Base-by-base conservation (phyloP, 53 echinoderm and acorn worm genomes). In the Holothuria leucospilota region DNA sequence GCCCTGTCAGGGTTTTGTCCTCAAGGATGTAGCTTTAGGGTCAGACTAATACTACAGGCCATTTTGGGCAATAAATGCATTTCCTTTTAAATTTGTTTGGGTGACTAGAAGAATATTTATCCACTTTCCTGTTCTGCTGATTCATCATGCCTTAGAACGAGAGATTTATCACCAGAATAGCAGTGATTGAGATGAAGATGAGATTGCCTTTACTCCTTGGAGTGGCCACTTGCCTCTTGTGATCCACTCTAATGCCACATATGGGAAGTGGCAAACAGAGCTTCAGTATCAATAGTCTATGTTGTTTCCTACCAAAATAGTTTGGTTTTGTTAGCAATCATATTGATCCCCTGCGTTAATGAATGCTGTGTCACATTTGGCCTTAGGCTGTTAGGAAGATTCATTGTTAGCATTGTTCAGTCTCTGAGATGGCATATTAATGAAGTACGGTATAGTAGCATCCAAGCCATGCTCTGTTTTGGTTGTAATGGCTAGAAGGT, bases 11-110 rank as follows among this genome's bases (percentile, higher is more conserved):
- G n/a, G 51, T 46, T 46, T 51, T 74, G 49, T 46, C 49, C 74
- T 49, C n/a, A 42, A 49, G 51, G 74, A 52, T 74, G 40, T 56
- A 21, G 23, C 74, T 74, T 52, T 25, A 25, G 20, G 27, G 51
- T 74, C 24, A 25, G 27, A 23, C 74, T 74, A 25, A 8, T 67
- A 29, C 67, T 75, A 52, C 51, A 21, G 24, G 27, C 16, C 18
- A 49, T 49, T 20, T 49, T 75, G 75, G 41, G 75, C 75, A 27
- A 40, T 51, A 52, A 72, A 52, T 75, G 27, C 52, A 52, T 53
- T 75, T 75, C 75, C 75, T 52, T 40, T 51, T 52, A 26, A 75
- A 75, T 75, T 75, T 75, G 23, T 52, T 49, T 8, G 28, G 41
- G 53, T 21, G 75, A 28, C 26, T 75, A n/a, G 24, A 49, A 52